Evolutionary conservation across 2,113 vertebrate genomes (phyloP), one percentile per base, ranked within the genome.

Genomic region (Sander lucioperca): DNA sequence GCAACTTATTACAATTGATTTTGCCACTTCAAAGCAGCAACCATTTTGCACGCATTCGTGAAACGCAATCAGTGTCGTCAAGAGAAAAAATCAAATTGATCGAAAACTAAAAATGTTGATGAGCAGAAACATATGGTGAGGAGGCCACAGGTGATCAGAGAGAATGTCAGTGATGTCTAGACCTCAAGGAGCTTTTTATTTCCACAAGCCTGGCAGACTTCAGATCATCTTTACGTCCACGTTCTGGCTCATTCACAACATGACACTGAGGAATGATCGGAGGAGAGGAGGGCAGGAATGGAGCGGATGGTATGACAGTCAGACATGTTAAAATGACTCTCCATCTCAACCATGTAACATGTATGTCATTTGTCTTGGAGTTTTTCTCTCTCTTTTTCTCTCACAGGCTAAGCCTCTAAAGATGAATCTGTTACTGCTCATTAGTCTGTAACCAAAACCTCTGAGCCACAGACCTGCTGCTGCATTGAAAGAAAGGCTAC

Each of bases 181-280:
- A 88, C 77, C 78, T 62, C 8, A 5, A 27, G 57, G 21, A 74
- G 57, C 39, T 27, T 48, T 67, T 72, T 68, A 25, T 43, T 33
- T 59, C 3, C 3, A 58, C 0, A 18, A 81, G 47, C 19, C 30
- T 18, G 36, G 81, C 58, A 51, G 61, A 77, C 64, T 68, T 79
- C 79, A 77, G 85, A 89, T 92, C 84, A 79, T 89, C 83, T 84
- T 88, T 43, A 87, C 77, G 5, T 50, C 56, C 53, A 48, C 1
- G 50, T 62, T 27, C 23, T n/a, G 45, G 47, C 36, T 75, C 75
- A 6, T 48, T 72, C 77, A 50, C 62, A 21, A 62, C 18, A 5
- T 84, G 89, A 93, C 87, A 87, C 82, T 85, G 86, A 91, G 72
- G 83, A 72, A 92, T 88, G 89, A 74, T 47, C 61, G 70, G 76